phyloP scores from a whole-genome alignment of 2,888 invertebrate genomes.

The Dynastes maya region DNA sequence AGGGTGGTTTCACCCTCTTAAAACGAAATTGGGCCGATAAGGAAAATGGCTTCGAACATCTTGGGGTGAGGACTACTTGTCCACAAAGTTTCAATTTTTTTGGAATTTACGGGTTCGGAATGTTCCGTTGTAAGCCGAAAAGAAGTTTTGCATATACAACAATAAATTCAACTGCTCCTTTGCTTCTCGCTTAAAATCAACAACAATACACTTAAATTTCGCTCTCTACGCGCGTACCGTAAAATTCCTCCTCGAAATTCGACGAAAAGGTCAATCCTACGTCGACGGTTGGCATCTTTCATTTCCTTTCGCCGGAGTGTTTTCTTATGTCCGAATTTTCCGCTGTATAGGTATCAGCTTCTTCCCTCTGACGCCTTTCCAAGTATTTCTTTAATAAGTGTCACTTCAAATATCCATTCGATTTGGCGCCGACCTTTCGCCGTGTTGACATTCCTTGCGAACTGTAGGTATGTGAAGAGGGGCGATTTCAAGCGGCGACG shows the following conservation, averaged over 20 bases:
- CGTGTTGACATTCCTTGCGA: not conserved
- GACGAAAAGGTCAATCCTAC: not conserved
- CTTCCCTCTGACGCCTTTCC: not conserved
- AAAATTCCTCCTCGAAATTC: not conserved
- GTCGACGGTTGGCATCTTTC: not conserved
- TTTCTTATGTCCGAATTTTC: slow-evolving; percentile 17
- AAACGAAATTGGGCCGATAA: too few relatives aligned
- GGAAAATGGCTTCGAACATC: too few relatives aligned
- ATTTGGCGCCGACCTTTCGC: not conserved
- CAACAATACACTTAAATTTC: too few relatives aligned
- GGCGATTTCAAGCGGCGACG: not conserved
- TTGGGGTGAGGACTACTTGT: too few relatives aligned
- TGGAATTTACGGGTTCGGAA: too few relatives aligned
- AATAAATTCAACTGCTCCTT: too few relatives aligned
- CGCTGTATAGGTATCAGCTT: not conserved
- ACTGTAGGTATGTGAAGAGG: not conserved
- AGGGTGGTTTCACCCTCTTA: too few relatives aligned
- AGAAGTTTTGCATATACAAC: too few relatives aligned
- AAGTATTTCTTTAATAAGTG: slow-evolving; percentile 13
- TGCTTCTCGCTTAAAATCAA: too few relatives aligned
- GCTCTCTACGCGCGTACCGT: not conserved
- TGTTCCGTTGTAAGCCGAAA: too few relatives aligned
- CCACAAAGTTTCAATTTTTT: too few relatives aligned
- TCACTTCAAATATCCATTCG: slow-evolving; percentile 7
- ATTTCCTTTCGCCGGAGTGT: not conserved